A percentile compares a stretch with the other conserved stretches of the same genome.
Evolutionary conservation across 92 coral and sea anemone genomes (phyloP).

Genomic region (Siderastrea radians): DNA sequence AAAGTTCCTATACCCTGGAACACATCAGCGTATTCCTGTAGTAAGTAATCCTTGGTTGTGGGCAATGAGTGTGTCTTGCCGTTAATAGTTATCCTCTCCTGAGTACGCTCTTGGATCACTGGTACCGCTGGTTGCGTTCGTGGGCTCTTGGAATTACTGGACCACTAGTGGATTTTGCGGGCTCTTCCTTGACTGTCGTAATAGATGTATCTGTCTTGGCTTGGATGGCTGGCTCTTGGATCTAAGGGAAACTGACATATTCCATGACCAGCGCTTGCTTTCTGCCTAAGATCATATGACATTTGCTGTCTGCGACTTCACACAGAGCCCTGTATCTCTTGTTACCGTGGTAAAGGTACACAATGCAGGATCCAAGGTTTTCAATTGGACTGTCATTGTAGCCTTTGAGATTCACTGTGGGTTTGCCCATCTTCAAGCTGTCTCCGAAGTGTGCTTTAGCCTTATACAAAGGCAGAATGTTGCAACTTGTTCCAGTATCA

Average conservation of each 20-base stretch:
- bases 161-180: background rate
- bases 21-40: conserved; percentile 54
- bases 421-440: background rate
- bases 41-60: conserved; percentile 47
- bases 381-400: no score
- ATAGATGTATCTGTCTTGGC: background rate
- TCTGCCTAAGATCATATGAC: conserved; percentile 1
- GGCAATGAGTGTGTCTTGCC: background rate
- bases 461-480: conserved; percentile 2
- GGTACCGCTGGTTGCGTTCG: background rate
- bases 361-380: no score
- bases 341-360: background rate
- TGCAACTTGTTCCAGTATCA: conserved; percentile 14
- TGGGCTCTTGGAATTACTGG: background rate
- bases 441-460: background rate
- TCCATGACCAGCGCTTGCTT: no score
- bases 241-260: background rate
- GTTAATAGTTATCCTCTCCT: background rate
- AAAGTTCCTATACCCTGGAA: conserved; percentile 57
- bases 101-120: no score
- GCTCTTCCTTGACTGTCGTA: background rate
- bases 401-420: no score
- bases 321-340: background rate
- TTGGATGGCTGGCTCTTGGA: background rate
- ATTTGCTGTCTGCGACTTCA: background rate